These are phyloP conservation scores for Henricia sp. DNA, from an alignment of 53 echinoderm and acorn worm genomes.

Conservation along the genomic window DNA sequence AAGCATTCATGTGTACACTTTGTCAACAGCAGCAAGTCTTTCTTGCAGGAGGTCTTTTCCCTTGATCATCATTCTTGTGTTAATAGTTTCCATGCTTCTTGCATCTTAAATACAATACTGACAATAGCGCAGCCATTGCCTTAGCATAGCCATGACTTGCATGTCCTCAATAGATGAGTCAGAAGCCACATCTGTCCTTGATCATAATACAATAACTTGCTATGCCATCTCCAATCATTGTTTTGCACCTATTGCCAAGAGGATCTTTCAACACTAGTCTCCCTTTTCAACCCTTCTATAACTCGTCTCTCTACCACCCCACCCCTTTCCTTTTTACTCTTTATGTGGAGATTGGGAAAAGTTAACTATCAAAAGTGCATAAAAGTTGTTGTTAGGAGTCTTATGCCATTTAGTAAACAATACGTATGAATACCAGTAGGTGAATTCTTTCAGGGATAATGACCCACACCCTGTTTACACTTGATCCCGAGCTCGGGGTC, in stretches of 20 bases:
- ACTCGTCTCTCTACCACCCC: no score
- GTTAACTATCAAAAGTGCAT: no score
- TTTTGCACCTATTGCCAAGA: constrained; percentile 1
- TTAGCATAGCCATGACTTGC: constrained; percentile 34
- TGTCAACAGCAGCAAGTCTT: background rate
- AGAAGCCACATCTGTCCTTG: constrained; percentile 28
- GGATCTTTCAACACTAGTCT: no score
- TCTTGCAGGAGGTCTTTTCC: no score
- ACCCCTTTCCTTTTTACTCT: no score
- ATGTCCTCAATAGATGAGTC: constrained; percentile 44
- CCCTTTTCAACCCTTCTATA: background rate
- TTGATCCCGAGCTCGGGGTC: no score
- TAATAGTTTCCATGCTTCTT: background rate
- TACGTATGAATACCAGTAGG: no score
- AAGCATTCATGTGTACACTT: background rate
- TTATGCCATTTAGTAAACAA: no score
- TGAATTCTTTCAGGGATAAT: no score
- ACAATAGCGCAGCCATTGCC: background rate
- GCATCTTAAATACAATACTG: background rate
- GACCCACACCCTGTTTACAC: no score
- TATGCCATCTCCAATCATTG: constrained; percentile 39
- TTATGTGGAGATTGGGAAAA: no score
- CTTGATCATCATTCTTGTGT: background rate
- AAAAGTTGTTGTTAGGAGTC: no score
- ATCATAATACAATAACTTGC: constrained; percentile 10